Percentiles rank a stretch among this genome's conserved stretches.
phyloP scores from a whole-genome alignment of 2,888 invertebrate species.

The Limnephilus rhombicus region DNA sequence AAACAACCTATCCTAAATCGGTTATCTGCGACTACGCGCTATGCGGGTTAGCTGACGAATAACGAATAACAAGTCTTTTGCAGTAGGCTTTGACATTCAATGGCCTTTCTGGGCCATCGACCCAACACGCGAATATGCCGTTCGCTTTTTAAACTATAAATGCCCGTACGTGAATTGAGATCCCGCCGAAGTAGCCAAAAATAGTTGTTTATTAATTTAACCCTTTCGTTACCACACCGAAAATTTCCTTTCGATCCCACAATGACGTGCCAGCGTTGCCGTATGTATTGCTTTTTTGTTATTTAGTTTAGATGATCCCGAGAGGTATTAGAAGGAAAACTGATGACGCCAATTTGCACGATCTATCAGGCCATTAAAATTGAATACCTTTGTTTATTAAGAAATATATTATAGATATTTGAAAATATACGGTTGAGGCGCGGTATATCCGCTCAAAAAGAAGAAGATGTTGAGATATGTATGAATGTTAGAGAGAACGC shows the following conservation, averaged over 20 bases:
- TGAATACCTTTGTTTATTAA: too few relatives aligned
- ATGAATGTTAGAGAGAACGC: too few relatives aligned
- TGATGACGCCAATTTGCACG: too few relatives aligned
- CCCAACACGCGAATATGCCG: conserved; percentile 11
- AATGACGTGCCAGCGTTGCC: background rate
- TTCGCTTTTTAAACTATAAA: background rate
- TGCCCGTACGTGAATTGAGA: background rate
- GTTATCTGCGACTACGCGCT: background rate
- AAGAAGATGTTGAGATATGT: too few relatives aligned
- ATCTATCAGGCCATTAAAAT: too few relatives aligned
- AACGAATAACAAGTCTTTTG: conserved; percentile 9
- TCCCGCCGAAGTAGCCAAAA: background rate
- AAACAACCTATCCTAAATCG: too few relatives aligned
- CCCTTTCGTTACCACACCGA: background rate
- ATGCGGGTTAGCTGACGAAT: background rate
- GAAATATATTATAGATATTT: too few relatives aligned
- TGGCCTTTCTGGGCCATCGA: conserved; percentile 9
- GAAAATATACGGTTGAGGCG: too few relatives aligned
- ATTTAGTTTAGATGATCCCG: too few relatives aligned
- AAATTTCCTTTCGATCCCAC: background rate
- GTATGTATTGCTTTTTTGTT: background rate
- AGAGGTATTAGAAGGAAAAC: too few relatives aligned
- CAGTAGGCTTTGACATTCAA: conserved; percentile 24
- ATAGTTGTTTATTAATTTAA: background rate
- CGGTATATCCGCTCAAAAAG: too few relatives aligned